Base-by-base conservation (phyloP, 2,888 invertebrate genomes). In the Unio pictorum region DNA sequence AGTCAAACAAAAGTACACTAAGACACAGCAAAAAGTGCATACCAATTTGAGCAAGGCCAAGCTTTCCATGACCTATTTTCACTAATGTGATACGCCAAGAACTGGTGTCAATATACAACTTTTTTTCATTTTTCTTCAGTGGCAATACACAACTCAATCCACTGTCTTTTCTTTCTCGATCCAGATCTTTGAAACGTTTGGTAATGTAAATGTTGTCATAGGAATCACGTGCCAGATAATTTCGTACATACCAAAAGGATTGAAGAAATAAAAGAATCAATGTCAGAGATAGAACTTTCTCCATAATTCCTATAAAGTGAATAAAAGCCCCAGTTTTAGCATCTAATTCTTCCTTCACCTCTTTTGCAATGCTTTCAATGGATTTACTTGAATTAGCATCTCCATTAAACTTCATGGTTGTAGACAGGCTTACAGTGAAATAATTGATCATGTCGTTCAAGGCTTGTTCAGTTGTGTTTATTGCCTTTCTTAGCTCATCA, bases 1-100 rank as follows among this genome's bases (percentile, higher is more conserved):
- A 85, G 68, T 87, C 84, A 71, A 86, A 84, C 11, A 71, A 56
- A 20, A 80, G 61, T 0, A 84, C 69, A 17, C 78, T 56, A 5
- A 78, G 28, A 15, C 81, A 74, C 18, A 86, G 69, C 8, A 83
- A 57, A 26, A 84, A 68, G 71, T 86, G 84, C 4, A 84, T 71
- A 11, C 73, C 45, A 15, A 85, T 68, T n/a, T 82, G 76, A 28
- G 73, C 72, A 55, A 85, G 70, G 3, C 85, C 86, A 5, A 81
- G 66, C n/a, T 73, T 66, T 55, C 75, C 75, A 23, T 80, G 69
- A 1, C 74, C 71, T 11, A 79, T 68, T 65, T 87, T 86, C 17
- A 72, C 67, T 3, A 71, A 64, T 8, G 80, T 78, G n/a, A 85
- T 74, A 30, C 34, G 34, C 34, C 34, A 34, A 34, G 34, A 34